A percentile compares a stretch with the other conserved stretches of the same genome.
Conservation (phyloP, 2,113 vertebrate species). For the Xenopus laevis region DNA sequence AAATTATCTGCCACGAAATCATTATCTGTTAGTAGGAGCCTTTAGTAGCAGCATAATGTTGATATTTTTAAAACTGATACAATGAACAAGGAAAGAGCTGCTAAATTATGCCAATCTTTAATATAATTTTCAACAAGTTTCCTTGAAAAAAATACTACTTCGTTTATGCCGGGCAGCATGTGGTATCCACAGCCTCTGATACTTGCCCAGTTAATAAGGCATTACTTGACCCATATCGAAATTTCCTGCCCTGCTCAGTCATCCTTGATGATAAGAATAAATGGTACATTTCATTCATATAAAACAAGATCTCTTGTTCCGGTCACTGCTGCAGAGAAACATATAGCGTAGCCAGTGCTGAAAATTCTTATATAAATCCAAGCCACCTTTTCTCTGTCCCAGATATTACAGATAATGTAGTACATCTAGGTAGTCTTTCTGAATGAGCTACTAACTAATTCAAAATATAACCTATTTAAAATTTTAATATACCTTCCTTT, state of each 20-base stretch:
- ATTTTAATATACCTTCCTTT: too few species aligned
- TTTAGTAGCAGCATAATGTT: too few species aligned
- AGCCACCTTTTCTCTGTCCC: conserved; percentile 17
- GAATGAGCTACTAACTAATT: too few species aligned
- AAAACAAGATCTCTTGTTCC: conserved; percentile 9
- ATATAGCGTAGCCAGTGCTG: background rate
- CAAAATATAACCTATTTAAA: too few species aligned
- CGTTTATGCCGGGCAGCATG: background rate
- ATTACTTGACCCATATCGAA: conserved; percentile 22
- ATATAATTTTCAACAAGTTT: too few species aligned
- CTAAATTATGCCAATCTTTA: too few species aligned
- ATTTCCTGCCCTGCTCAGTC: conserved; percentile 5
- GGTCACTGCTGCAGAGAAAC: conserved; percentile 18
- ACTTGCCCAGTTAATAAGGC: conserved; percentile 15
- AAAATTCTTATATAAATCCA: conserved; percentile 24
- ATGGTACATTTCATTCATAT: conserved; percentile 31
- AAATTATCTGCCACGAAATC: too few species aligned
- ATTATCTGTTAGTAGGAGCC: too few species aligned
- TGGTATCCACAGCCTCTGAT: conserved; percentile 5
- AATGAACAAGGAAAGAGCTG: too few species aligned
- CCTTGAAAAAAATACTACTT: too few species aligned
- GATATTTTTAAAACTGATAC: too few species aligned
- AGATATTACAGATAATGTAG: conserved; percentile 15
- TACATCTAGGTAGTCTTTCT: background rate
- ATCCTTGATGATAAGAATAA: conserved; percentile 9